phyloP scores from a whole-genome alignment of 2,888 invertebrate species.

The Gortyna flavago region DNA sequence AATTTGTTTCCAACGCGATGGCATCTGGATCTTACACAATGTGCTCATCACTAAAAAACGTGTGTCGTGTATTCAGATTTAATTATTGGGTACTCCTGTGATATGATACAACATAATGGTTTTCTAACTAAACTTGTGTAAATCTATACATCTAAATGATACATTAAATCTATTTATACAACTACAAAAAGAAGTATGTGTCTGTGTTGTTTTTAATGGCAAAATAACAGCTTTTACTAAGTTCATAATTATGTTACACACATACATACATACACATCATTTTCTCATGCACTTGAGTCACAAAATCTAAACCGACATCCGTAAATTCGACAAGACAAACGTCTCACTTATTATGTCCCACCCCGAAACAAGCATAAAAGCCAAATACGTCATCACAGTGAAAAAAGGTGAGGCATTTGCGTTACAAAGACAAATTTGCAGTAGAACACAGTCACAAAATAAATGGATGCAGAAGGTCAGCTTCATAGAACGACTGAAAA shows the following conservation, averaged over 20 bases:
- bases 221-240: no score
- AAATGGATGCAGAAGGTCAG: background rate
- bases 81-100: background rate
- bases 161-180: no score
- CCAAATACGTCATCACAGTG: constrained; percentile 56
- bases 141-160: background rate
- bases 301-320: background rate
- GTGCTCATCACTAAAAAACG: background rate
- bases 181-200: no score
- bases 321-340: constrained; percentile 26
- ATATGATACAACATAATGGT: background rate
- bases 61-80: no score
- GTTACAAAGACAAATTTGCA: constrained; percentile 57
- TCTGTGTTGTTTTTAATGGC: no score
- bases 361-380: constrained; percentile 40
- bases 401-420: constrained; percentile 64
- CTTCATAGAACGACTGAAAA: background rate
- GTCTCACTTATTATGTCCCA: constrained; percentile 26
- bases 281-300: background rate
- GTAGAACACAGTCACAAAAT: constrained; percentile 22
- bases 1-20: background rate
- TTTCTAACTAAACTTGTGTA: background rate
- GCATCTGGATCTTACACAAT: background rate
- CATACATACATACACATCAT: background rate
- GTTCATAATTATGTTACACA: background rate